phyloP scores from a whole-genome alignment of 2,888 invertebrate species.

The Lepetodrilus schrolli region DNA sequence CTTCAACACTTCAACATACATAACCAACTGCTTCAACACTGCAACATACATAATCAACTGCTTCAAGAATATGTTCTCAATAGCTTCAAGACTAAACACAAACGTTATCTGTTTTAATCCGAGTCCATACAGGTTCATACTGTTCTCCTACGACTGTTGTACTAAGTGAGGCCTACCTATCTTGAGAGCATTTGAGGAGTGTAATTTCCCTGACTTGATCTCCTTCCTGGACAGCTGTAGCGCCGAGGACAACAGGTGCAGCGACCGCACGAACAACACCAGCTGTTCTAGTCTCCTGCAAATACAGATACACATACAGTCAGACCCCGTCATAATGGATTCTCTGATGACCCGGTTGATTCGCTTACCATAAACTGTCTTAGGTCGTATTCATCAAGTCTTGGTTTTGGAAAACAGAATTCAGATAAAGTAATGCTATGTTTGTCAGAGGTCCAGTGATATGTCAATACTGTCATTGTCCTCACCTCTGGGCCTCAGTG shows the following conservation, averaged over 20 bases:
- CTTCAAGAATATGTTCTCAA: background rate
- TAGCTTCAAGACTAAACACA: background rate
- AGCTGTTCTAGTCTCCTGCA: slow-evolving; percentile 84
- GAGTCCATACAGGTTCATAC: no score
- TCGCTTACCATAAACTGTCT: no score
- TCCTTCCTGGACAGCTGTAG: slow-evolving; percentile 89
- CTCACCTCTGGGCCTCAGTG: slow-evolving; percentile 49
- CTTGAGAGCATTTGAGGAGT: slow-evolving; percentile 93
- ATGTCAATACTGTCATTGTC: no score
- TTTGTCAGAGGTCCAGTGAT: no score
- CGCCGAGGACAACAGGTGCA: slow-evolving; percentile 96
- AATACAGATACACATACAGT: no score
- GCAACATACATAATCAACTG: no score
- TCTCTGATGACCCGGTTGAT: no score
- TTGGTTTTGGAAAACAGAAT: no score
- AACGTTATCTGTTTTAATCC: background rate
- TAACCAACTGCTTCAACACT: slow-evolving; percentile 92
- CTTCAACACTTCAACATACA: slow-evolving; percentile 86
- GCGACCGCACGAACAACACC: slow-evolving; percentile 89
- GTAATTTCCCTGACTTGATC: slow-evolving; percentile 87
- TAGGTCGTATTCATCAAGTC: no score
- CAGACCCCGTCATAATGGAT: no score
- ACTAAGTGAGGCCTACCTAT: slow-evolving; percentile 84
- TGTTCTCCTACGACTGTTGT: no score
- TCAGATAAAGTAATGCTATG: no score